Base-by-base conservation (phyloP, 2,113 vertebrate species). In the Ginglymostoma cirratum region DNA sequence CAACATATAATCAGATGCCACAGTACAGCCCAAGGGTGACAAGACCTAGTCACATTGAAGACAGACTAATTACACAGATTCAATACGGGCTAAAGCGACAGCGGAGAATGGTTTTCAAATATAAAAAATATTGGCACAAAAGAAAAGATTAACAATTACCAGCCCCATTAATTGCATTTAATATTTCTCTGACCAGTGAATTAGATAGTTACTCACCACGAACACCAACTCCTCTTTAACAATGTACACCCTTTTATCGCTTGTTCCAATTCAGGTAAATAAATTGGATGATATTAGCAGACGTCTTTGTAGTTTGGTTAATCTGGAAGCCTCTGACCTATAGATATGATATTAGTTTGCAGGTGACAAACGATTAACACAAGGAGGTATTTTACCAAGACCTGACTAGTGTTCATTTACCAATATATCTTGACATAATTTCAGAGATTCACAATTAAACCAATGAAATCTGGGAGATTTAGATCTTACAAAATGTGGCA, bases 21-120 rank as follows among this genome's bases (percentile, higher is more conserved):
- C 87, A 90, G 65, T 61, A 34, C 52, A 90, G 87, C 87, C 87
- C 87, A 61, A 90, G 27, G 86, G 24, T 89, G 86, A 52, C 86
- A 89, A 55, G 48, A 61, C 87, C 52, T 34, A 34, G 55, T 90
- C 52, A 55, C 52, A 17, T 14, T 90, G 87, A 90, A 61, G 52
- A 65, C 87, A 65, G 27, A 17, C 87, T 65, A 34, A 90, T 19
- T 90, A 61, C 27, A 27, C 87, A 65, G 30, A 61, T 14, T 34
- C 61, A 90, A n/a, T 55, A n/a, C 27, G 34, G 34, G 34, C 87
- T 34, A 19, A 61, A 34, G 27, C 52, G 65, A n/a, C 30, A 90
- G 55, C 52, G 65, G 85, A 90, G 52, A n/a, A n/a, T 17, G 15
- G 52, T 34, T 90, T 90, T 27, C 15, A 17, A 45, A 42, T 83